Conservation (phyloP, 2,113 vertebrate genomes). For the Oplegnathus fasciatus region DNA sequence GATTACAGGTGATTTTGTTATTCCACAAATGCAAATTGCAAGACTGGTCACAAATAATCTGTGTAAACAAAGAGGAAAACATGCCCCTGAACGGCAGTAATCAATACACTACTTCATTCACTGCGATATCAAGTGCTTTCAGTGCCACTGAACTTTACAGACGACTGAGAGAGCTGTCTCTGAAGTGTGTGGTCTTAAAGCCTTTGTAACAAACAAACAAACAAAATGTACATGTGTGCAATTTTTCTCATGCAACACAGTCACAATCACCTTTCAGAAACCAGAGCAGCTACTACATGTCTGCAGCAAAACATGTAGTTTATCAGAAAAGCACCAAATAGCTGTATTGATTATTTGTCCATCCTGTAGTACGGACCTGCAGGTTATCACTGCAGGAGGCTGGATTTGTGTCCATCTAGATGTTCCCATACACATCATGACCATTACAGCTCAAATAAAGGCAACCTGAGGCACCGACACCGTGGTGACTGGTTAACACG, state of each 20-base stretch:
- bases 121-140: not conserved
- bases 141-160: not conserved
- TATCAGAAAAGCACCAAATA: not conserved
- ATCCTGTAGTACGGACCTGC: not conserved
- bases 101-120: not conserved
- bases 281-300: not conserved
- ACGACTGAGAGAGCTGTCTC: not conserved
- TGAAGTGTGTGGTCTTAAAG: not conserved
- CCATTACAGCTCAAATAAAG: not conserved
- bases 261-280: not conserved
- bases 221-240: not conserved
- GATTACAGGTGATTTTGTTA: not conserved
- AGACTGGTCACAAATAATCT: not conserved
- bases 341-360: slow-evolving; percentile 24
- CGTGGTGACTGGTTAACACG: slow-evolving; percentile 1
- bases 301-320: not conserved
- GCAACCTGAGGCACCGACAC: not conserved
- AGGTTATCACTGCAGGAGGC: slow-evolving; percentile 6
- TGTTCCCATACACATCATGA: not conserved
- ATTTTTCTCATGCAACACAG: not conserved
- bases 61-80: not conserved
- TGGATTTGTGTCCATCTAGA: not conserved
- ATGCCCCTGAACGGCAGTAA: not conserved
- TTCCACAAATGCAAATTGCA: not conserved
- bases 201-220: not conserved